Conservation (phyloP, 2,888 invertebrate species). For the Drosophila sordidapex region DNA sequence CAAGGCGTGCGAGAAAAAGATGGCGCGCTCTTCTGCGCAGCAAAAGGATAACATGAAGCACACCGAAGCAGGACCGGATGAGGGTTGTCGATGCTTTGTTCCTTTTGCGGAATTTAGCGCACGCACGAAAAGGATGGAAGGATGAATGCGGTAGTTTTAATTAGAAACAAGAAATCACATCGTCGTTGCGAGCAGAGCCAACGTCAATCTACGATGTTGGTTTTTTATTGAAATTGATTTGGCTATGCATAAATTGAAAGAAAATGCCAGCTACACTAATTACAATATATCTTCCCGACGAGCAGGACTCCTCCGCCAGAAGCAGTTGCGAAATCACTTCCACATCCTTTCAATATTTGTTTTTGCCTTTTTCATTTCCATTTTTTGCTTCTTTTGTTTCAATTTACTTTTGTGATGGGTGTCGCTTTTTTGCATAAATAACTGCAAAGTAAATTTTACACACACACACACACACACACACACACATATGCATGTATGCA, state of each 20-base stretch:
- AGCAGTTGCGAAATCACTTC: constrained; percentile 27
- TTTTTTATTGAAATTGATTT: constrained; percentile 78
- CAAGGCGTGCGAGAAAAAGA: constrained; percentile 76
- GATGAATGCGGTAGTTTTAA: constrained; percentile 35
- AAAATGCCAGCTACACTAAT: constrained; percentile 65
- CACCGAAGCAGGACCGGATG: background rate
- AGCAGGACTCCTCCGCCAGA: background rate
- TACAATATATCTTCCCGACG: constrained; percentile 73
- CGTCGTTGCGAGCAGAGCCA: constrained; percentile 1
- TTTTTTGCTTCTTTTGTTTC: constrained; percentile 29
- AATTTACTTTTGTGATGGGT: constrained; percentile 43
- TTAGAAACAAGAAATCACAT: constrained; percentile 57
- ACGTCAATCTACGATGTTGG: constrained; percentile 42
- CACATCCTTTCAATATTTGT: constrained; percentile 14
- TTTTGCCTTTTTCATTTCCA: background rate
- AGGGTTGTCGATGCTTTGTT: background rate
- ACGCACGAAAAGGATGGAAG: constrained; percentile 12
- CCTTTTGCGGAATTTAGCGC: constrained; percentile 38
- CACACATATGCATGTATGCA: constrained; percentile 6
- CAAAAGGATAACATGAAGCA: constrained; percentile 14
- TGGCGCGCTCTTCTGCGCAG: constrained; percentile 73
- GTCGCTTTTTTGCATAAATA: constrained; percentile 71
- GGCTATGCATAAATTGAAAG: constrained; percentile 72
- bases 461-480: constrained; percentile 19
- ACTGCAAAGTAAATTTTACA: constrained; percentile 77